A percentile compares a stretch with the other conserved stretches of the same genome.
phyloP scores from a whole-genome alignment of 2,113 vertebrate species.

The Dissostichus mawsoni region DNA sequence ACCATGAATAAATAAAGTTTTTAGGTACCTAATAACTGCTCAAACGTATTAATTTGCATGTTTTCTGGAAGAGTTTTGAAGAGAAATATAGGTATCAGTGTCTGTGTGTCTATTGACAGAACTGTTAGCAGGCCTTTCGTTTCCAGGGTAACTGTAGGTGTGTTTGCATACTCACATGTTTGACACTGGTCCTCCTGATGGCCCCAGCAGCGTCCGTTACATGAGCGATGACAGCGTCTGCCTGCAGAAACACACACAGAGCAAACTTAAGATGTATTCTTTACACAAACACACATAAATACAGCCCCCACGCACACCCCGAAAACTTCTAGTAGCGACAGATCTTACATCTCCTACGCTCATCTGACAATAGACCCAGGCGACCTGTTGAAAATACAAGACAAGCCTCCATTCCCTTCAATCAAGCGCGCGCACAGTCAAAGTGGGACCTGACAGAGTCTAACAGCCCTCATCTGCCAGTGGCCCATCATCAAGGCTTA shows the following conservation, averaged over 20 bases:
- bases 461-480: constrained; percentile 59
- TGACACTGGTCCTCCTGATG: constrained; percentile 95
- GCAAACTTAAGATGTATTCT: constrained; percentile 26
- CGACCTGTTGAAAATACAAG: constrained; percentile 41
- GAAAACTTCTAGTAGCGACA: constrained; percentile 23
- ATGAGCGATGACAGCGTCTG: constrained; percentile 93
- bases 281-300: constrained; percentile 14
- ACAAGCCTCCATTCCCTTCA: constrained; percentile 51
- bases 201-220: constrained; percentile 96
- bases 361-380: constrained; percentile 42
- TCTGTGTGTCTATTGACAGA: neutral
- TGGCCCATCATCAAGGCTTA: constrained; percentile 71
- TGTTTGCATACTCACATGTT: constrained; percentile 88
- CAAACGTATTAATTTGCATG: too few relatives aligned
- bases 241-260: constrained; percentile 78
- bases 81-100: too few relatives aligned
- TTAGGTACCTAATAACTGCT: too few relatives aligned
- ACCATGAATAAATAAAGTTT: too few relatives aligned
- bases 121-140: neutral
- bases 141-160: neutral
- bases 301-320: constrained; percentile 2
- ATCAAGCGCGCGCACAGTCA: constrained; percentile 36
- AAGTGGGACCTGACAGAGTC: constrained; percentile 67
- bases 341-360: constrained; percentile 46
- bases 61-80: too few relatives aligned